Base-by-base conservation (phyloP, 1,140 invertebrate species). In the Atopsyche davidsoni region DNA sequence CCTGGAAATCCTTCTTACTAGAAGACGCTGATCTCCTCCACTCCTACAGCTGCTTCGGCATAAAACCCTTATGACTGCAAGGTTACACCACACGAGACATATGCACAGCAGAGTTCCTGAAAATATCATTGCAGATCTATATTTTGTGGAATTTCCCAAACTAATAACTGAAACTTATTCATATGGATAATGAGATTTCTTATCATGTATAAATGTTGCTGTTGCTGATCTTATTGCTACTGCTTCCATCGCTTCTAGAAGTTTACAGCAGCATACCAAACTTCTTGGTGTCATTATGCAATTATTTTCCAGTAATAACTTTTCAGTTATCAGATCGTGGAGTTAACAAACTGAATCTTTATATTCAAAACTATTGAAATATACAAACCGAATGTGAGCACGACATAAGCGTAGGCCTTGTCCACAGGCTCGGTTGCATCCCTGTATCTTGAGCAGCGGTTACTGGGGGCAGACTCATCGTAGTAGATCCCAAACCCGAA, bases 401-500 rank as follows among this genome's bases (percentile, higher is more conserved):
- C 87, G 14, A 89, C 68, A 60, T 85, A 85, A 14, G 87, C 86
- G 58, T 91, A 91, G 3, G 79, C 77, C 25, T 85, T 72, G 65
- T 90, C 86, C 9, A 68, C 63, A 1, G 75, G 61, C 11, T 77
- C 64, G 0, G 68, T 73, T 0, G 84, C 89, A 58, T 83, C 77
- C 42, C 86, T 75, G 66, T 90, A 90, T 11, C 87, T 76, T 2
- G 72, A 64, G 61, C 88, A 92, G 39, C 68, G 63, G 9, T 62
- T 55, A 41, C 60, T 48, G 2, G 51, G 55, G 2, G 63, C 60
- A 19, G 64, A 61, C 28, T 70, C 69, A 49, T 80, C 70, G 59
- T 83, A 87, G 65, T 89, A 92, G 3, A 85, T 72, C 2, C 88
- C 88, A 59, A 91, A 85, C 14, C 87, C 88, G 41, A 83, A 62